Evolutionary conservation across 2,113 vertebrate species (phyloP), one percentile per base, ranked within the genome.

Genomic region (Propithecus coquereli): DNA sequence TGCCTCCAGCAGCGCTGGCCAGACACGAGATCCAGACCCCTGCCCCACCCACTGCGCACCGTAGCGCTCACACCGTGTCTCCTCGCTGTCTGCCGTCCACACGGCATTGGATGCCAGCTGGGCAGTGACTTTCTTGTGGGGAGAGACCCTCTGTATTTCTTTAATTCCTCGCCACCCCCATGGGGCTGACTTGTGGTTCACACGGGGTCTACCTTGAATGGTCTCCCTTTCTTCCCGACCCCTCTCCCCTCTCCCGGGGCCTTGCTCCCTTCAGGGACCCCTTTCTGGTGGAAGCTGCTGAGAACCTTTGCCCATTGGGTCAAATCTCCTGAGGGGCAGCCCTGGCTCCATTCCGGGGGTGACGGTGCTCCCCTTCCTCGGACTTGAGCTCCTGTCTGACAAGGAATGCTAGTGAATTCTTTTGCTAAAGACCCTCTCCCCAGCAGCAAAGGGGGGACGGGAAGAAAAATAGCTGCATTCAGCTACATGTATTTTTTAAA

Each of bases 51-150:
- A 9, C 8, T 5, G 20, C 63, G 57, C 40, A 13, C 30, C 9
- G 7, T 34, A 13, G 8, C 0, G 1, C 20, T 30, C 37, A 22
- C 1, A 0, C 1, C 0, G 25, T 20, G 23, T 63, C 43, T 20
- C 20, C 63, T 43, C 52, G 0, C 10, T 8, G 18, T 34, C 14
- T 3, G 66, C 50, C 40, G 34, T 16, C 63, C 57, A 25, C 27
- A 1, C 3, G 32, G 25, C 43, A 20, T 22, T 4, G 23, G 76
- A 40, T 12, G 43, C 12, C 14, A 0, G 0, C 6, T 11, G 7
- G 25, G 22, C 12, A 32, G 30, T 32, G 27, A 47, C 65, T 3
- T 66, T 27, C 65, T 76, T 22, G 1, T 2, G 8, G 50, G 22
- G 12, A 63, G 47, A 47, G 45, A 25, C 1, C 27, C 40, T 65